phyloP scores from a whole-genome alignment of 2,797 vertebrate genomes.

The Sibirionetta formosa region DNA sequence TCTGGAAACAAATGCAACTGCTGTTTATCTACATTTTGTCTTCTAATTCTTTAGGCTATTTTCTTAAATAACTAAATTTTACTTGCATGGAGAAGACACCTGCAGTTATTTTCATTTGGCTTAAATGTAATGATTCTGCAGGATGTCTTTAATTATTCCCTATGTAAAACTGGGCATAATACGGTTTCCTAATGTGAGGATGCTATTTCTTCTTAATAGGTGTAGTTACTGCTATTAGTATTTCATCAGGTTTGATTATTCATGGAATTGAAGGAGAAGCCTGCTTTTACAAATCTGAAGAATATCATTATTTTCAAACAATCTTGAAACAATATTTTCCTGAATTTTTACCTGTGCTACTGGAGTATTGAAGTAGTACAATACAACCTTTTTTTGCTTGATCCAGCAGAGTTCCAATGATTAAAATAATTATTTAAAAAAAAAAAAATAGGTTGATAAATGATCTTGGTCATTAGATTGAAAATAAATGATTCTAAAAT shows the following conservation, averaged over 20 bases:
- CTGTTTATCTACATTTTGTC: not conserved
- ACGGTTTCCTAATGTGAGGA: not conserved
- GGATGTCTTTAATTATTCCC: not conserved
- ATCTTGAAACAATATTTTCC: not conserved
- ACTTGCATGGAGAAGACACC: not conserved
- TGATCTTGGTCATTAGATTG: not conserved
- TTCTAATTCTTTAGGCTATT: not conserved
- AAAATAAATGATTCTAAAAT: not conserved
- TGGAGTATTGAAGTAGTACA: not conserved
- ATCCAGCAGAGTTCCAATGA: not conserved
- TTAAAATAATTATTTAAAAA: not conserved
- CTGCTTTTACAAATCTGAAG: not conserved
- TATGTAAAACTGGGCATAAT: not conserved
- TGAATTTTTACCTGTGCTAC: fast-evolving
- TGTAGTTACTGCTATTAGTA: not conserved
- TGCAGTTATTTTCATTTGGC: not conserved
- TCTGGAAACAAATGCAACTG: not conserved
- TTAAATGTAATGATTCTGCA: not conserved
- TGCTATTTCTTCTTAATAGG: not conserved
- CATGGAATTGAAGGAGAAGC: not conserved
- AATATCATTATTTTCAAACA: not conserved
- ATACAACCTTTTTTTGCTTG: not conserved
- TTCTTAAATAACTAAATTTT: not conserved
- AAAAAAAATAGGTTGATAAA: not conserved
- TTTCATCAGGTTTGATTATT: not conserved